These are phyloP conservation scores for Drosophila phalerata DNA, from an alignment of 2,888 invertebrate genomes.

Conservation along the genomic window DNA sequence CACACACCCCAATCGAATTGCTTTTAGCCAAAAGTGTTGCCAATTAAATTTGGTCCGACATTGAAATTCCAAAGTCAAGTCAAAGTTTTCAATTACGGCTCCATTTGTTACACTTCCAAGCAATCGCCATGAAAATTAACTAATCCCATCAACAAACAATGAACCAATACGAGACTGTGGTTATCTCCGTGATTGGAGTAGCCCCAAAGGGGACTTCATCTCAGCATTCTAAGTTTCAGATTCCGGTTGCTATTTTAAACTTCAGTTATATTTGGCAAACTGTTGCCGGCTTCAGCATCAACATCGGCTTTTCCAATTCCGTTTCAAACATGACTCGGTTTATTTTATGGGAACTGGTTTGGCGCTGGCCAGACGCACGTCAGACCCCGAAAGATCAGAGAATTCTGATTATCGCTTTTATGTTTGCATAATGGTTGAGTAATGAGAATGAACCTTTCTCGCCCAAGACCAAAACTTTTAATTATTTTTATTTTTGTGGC, in stretches of 20 bases:
- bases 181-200: constrained; percentile 31
- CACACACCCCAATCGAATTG: constrained; percentile 37
- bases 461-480: constrained; percentile 10
- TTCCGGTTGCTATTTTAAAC: constrained; percentile 55
- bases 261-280: constrained; percentile 30
- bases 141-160: constrained; percentile 68
- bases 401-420: constrained; percentile 51
- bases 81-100: constrained; percentile 61
- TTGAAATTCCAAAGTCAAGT: constrained; percentile 73
- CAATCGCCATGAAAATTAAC: constrained; percentile 49
- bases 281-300: constrained; percentile 48
- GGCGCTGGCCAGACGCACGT: constrained; percentile 59
- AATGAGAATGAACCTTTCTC: constrained; percentile 44
- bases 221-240: constrained; percentile 33
- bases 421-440: constrained; percentile 38
- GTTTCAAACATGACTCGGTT: constrained; percentile 47
- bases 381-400: constrained; percentile 57
- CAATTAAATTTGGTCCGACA: constrained; percentile 71
- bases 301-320: constrained; percentile 46
- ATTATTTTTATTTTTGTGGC: constrained; percentile 34
- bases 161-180: constrained; percentile 28
- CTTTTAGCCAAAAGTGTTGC: constrained; percentile 36
- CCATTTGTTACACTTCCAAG: constrained; percentile 64
- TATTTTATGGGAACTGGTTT: constrained; percentile 62
- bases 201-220: constrained; percentile 26